phyloP scores from a whole-genome alignment of 1,140 invertebrate genomes.

The Cotesia chilonis region DNA sequence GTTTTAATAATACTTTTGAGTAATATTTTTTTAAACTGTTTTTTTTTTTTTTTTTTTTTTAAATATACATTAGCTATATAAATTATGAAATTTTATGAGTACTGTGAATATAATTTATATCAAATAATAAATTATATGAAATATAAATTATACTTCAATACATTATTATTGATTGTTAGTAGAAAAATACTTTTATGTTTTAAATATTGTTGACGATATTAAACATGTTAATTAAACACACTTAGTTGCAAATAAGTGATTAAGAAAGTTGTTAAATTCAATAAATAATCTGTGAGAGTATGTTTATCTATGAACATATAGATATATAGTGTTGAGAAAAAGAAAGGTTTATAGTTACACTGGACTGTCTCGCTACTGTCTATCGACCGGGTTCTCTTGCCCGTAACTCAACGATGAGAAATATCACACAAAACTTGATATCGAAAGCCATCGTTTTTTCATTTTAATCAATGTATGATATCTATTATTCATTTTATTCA shows the following conservation, averaged over 20 bases:
- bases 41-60: too few species aligned
- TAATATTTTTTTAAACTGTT: too few species aligned
- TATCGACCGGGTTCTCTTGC: conserved; percentile 5
- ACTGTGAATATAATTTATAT: neutral
- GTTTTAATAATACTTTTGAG: too few species aligned
- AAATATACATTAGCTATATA: too few species aligned
- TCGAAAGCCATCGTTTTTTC: neutral
- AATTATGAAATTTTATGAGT: neutral
- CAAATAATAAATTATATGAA: neutral
- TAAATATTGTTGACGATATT: neutral
- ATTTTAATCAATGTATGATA: neutral
- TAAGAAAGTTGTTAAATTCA: neutral
- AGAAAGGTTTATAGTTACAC: conserved; percentile 5
- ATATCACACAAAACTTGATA: neutral
- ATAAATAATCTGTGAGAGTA: neutral
- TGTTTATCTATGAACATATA: neutral
- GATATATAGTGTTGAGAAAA: neutral
- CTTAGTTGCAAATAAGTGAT: neutral
- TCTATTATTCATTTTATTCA: conserved; percentile 4
- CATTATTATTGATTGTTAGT: neutral
- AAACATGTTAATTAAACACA: conserved; percentile 5
- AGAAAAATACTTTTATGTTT: neutral
- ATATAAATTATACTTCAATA: neutral
- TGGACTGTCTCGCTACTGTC: conserved; percentile 8
- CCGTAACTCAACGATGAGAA: neutral